Evolutionary conservation across 2,113 vertebrate species (phyloP).

Genomic region (Castor canadensis): DNA sequence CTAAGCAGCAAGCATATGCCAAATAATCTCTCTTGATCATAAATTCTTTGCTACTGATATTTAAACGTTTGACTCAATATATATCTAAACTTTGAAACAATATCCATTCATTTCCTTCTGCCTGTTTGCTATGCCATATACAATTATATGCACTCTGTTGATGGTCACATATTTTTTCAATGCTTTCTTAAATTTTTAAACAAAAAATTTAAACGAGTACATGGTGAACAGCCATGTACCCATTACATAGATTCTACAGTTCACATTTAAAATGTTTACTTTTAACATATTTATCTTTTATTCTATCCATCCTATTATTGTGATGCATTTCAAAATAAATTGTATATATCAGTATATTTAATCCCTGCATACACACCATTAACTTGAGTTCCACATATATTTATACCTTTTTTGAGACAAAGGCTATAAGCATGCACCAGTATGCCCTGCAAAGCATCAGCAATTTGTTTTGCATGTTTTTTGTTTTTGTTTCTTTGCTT

Average conservation of each 20-base stretch:
- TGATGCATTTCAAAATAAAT: conserved; percentile 16
- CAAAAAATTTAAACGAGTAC: not conserved
- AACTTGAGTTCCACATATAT: not conserved
- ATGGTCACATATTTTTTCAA: not conserved
- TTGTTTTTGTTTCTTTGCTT: no score
- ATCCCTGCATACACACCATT: not conserved
- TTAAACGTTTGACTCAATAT: not conserved
- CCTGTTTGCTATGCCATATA: not conserved
- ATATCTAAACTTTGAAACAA: not conserved
- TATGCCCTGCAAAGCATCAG: no score
- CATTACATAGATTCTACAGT: not conserved
- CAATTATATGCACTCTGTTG: not conserved
- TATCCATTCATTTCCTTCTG: not conserved
- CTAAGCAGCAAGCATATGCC: not conserved
- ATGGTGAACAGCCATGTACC: not conserved
- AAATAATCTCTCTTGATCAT: not conserved
- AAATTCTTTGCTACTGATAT: not conserved
- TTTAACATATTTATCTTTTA: not conserved
- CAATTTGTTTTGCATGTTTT: no score
- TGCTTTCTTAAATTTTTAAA: not conserved
- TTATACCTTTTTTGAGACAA: not conserved
- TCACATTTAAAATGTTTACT: not conserved
- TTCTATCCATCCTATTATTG: not conserved
- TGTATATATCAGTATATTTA: not conserved
- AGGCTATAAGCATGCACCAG: no score